Conservation (phyloP, 2,888 invertebrate species). For the Ommatoiulus sabulosus region DNA sequence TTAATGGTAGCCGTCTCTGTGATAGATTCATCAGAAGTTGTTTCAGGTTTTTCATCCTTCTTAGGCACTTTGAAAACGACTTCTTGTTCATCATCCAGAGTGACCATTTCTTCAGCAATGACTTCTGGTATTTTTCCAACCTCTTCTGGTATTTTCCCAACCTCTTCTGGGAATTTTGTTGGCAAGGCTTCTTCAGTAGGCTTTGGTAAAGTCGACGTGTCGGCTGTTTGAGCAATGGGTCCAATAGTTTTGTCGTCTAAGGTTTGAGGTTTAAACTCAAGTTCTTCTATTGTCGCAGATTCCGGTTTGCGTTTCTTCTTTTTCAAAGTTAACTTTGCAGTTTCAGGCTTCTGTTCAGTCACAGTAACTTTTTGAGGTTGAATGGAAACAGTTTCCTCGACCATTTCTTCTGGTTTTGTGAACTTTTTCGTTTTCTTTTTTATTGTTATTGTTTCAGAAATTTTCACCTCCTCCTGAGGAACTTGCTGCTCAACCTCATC, state of each 20-base stretch:
- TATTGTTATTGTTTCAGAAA: constrained; percentile 42
- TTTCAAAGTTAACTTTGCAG: not conserved
- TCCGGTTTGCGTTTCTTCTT: not conserved
- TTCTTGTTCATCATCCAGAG: constrained; percentile 19
- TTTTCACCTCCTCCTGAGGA: constrained; percentile 49
- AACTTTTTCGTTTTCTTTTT: constrained; percentile 50
- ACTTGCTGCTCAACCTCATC: constrained; percentile 40
- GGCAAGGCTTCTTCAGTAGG: constrained; percentile 11
- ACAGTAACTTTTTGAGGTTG: not conserved
- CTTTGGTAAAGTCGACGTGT: not conserved
- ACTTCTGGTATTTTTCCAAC: not conserved
- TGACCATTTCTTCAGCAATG: not conserved
- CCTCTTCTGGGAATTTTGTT: not conserved
- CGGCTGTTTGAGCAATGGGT: not conserved
- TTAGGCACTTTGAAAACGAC: constrained; percentile 64
- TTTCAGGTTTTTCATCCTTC: constrained; percentile 66
- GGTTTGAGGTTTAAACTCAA: not conserved
- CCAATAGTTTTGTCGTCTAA: not conserved
- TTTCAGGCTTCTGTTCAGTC: constrained; percentile 46
- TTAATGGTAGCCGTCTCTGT: constrained; percentile 64
- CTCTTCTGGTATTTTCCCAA: not conserved
- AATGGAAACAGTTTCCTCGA: constrained; percentile 41
- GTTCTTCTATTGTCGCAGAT: constrained; percentile 22
- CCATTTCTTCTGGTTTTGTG: constrained; percentile 54
- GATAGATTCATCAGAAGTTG: constrained; percentile 68